A percentile compares a stretch with the other conserved stretches of the same genome.
These are phyloP conservation scores for Chiloscyllium plagiosum DNA, from an alignment of 2,113 vertebrate genomes.

Conservation along the genomic window DNA sequence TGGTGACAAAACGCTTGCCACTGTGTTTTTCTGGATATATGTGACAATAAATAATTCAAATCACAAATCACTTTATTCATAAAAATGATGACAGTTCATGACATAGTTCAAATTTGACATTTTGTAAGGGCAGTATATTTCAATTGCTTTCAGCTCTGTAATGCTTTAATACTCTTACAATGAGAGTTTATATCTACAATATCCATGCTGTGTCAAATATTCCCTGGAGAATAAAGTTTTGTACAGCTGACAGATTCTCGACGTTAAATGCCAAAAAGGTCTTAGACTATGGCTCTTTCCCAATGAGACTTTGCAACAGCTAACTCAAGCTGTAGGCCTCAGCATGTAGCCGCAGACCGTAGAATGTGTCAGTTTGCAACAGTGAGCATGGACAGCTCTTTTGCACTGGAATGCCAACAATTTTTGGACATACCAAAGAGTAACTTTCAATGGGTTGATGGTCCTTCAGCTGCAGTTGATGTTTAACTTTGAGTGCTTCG, in stretches of 20 bases:
- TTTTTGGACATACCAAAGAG: neutral
- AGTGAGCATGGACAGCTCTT: neutral
- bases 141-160: neutral
- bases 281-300: neutral
- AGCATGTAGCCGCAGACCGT: neutral
- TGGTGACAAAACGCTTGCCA: too few species aligned
- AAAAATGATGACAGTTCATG: neutral
- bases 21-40: too few species aligned
- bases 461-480: neutral
- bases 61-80: neutral
- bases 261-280: neutral
- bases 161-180: neutral
- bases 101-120: neutral
- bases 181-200: neutral
- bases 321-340: neutral
- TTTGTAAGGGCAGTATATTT: neutral
- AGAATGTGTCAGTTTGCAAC: too few species aligned
- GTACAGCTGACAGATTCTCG: neutral
- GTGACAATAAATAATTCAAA: too few species aligned
- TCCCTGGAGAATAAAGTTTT: neutral
- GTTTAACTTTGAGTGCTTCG: neutral
- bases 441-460: neutral
- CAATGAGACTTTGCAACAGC: neutral
- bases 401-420: neutral
- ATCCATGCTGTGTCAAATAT: neutral